Evolutionary conservation across 2,113 vertebrate genomes (phyloP).

Genomic region (Cynoglossus semilaevis): DNA sequence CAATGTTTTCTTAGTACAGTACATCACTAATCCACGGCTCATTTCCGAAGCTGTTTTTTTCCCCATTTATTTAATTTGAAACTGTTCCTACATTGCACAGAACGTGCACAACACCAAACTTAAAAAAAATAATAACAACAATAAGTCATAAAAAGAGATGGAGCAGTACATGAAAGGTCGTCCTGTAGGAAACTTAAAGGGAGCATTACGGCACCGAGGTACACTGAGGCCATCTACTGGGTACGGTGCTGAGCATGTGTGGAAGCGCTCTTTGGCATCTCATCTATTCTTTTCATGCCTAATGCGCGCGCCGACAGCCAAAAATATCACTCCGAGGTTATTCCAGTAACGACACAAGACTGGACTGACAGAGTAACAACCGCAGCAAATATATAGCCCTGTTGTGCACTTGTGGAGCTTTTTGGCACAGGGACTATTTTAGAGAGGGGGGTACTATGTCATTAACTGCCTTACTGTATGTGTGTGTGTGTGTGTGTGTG

Average conservation of each 20-base stretch:
- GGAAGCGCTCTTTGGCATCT: conserved; percentile 5
- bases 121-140: conserved; percentile 15
- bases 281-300: not conserved
- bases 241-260: conserved; percentile 7
- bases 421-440: not conserved
- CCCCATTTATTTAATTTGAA: not conserved
- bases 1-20: too few relatives aligned
- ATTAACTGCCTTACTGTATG: too few relatives aligned
- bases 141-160: not conserved
- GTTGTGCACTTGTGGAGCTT: not conserved
- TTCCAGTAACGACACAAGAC: not conserved
- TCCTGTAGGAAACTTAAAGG: conserved; percentile 45
- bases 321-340: not conserved
- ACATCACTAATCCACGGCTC: too few relatives aligned
- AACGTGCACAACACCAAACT: not conserved
- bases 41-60: too few relatives aligned
- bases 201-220: conserved; percentile 38
- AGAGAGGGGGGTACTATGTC: too few relatives aligned
- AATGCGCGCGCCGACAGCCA: not conserved
- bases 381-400: too few relatives aligned
- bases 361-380: not conserved
- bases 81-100: not conserved
- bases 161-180: conserved; percentile 4
- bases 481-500: too few relatives aligned
- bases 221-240: conserved; percentile 73